Percentiles rank a stretch among this genome's conserved stretches.
Conservation (phyloP, 1,140 invertebrate genomes). For the Apolygus lucorum region DNA sequence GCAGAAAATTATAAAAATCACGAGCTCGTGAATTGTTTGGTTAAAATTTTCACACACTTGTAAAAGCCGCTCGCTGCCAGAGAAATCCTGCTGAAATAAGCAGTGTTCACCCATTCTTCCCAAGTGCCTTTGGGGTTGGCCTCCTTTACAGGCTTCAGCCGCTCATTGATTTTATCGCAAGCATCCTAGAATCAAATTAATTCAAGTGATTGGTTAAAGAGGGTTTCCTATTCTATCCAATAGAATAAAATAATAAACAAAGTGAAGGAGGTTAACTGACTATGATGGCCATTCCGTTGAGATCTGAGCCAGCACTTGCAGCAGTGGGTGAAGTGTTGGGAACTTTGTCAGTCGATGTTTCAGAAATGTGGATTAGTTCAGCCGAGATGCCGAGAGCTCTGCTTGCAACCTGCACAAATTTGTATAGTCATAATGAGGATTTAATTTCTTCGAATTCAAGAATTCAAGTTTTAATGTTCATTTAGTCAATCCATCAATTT, state of each 20-base stretch:
- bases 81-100: constrained; percentile 70
- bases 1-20: too few species aligned
- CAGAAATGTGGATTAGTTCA: constrained; percentile 74
- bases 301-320: constrained; percentile 81
- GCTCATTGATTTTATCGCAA: constrained; percentile 64
- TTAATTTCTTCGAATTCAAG: too few species aligned
- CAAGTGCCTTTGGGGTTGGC: constrained; percentile 71
- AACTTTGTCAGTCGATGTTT: constrained; percentile 87
- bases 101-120: constrained; percentile 74
- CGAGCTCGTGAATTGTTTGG: too few species aligned
- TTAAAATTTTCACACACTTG: constrained; percentile 35
- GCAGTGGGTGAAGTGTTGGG: constrained; percentile 90
- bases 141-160: constrained; percentile 67
- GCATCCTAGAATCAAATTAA: constrained; percentile 59
- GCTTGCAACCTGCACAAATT: constrained; percentile 50
- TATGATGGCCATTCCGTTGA: constrained; percentile 90
- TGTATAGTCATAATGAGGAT: too few species aligned
- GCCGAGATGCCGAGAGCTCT: constrained; percentile 60
- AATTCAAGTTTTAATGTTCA: too few species aligned
- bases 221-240: too few species aligned
- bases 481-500: too few species aligned
- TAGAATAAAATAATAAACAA: too few species aligned
- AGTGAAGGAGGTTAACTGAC: too few species aligned
- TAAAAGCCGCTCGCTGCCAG: constrained; percentile 83
- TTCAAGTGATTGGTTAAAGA: too few species aligned